Conservation (phyloP, 2,888 invertebrate genomes). For the Ecliptopera silaceata region DNA sequence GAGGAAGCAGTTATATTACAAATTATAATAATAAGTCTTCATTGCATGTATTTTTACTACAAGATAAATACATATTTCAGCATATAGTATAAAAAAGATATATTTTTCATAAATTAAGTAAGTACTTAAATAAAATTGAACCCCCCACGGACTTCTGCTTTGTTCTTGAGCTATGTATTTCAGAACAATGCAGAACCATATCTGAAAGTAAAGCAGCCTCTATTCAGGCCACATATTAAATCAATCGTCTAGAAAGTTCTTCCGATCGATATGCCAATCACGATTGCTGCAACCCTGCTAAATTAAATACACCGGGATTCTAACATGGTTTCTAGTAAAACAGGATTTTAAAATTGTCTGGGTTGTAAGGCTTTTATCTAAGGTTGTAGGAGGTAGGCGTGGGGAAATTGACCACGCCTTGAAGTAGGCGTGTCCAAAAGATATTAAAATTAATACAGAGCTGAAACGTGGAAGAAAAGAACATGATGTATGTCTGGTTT, state of each 20-base stretch:
- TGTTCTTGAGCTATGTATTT: too few relatives aligned
- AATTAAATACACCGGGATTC: slow-evolving; percentile 39
- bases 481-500: slow-evolving; percentile 13
- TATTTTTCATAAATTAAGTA: too few relatives aligned
- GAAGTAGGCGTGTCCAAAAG: slow-evolving; percentile 58
- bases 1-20: too few relatives aligned
- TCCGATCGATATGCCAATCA: slow-evolving; percentile 71
- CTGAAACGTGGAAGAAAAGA: slow-evolving; percentile 27
- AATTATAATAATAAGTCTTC: too few relatives aligned
- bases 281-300: slow-evolving; percentile 52
- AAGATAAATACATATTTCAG: too few relatives aligned
- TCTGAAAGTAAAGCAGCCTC: background rate
- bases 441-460: slow-evolving; percentile 46
- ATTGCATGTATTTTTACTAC: too few relatives aligned
- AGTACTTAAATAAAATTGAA: too few relatives aligned
- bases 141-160: too few relatives aligned
- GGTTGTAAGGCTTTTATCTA: slow-evolving; percentile 62
- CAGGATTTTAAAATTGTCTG: slow-evolving; percentile 52
- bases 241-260: slow-evolving; percentile 81
- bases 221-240: slow-evolving; percentile 49
- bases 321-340: slow-evolving; percentile 39
- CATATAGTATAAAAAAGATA: too few relatives aligned
- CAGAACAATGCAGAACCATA: background rate
- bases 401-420: slow-evolving; percentile 63
- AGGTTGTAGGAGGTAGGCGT: slow-evolving; percentile 72